These are phyloP conservation scores for Penelope pileata DNA, from an alignment of 2,113 vertebrate genomes.

Conservation along the genomic window DNA sequence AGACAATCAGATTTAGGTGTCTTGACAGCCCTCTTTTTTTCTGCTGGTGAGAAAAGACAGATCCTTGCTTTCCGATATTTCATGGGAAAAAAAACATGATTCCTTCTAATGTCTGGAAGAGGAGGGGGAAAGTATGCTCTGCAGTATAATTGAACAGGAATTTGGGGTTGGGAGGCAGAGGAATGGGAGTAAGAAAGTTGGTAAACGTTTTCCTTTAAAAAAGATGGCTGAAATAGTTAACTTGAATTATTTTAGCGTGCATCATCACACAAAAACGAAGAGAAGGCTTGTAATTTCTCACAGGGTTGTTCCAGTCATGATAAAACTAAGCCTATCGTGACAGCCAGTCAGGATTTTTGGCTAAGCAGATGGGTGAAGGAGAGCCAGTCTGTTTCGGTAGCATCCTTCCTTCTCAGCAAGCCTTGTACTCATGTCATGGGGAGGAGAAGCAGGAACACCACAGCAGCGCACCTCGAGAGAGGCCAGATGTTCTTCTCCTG, in stretches of 20 bases:
- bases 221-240: background rate
- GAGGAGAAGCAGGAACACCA: constrained; percentile 19
- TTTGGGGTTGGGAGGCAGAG: background rate
- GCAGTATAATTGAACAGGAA: background rate
- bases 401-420: background rate
- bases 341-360: background rate
- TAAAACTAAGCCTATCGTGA: constrained; percentile 3
- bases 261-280: background rate
- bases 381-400: background rate
- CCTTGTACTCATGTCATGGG: background rate
- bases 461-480: constrained; percentile 36
- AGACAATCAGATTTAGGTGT: background rate
- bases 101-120: constrained; percentile 11
- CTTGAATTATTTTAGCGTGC: background rate
- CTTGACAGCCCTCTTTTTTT: background rate
- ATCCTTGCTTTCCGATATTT: constrained; percentile 14
- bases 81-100: background rate
- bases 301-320: background rate
- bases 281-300: background rate
- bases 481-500: constrained; percentile 46
- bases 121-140: background rate
- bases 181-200: background rate
- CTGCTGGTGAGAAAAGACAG: constrained; percentile 22
- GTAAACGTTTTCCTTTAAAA: background rate
- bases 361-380: constrained; percentile 27